Conservation (phyloP, 2,888 invertebrate genomes). For the Latheticus oryzae region DNA sequence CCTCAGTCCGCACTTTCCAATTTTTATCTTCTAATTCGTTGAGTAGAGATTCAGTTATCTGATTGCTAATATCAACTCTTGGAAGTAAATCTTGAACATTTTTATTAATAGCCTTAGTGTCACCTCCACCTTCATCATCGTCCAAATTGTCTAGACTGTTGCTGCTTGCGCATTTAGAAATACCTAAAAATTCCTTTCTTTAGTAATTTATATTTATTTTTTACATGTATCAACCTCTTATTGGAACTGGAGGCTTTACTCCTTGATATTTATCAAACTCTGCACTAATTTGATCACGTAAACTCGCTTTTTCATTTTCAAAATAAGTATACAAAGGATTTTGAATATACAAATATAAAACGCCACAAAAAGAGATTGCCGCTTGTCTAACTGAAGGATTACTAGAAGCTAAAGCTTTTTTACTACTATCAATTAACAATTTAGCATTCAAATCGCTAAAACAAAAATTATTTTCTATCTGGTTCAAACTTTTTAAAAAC, state of each 20-base stretch:
- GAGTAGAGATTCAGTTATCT: conserved; percentile 84
- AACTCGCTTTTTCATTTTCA: conserved; percentile 86
- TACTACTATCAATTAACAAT: conserved; percentile 79
- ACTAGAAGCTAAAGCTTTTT: conserved; percentile 85
- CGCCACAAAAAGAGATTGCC: conserved; percentile 79
- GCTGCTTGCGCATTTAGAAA: conserved; percentile 68
- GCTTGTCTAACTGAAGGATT: conserved; percentile 87
- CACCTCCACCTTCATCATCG: conserved; percentile 60
- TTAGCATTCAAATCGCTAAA: conserved; percentile 74
- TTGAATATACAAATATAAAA: conserved; percentile 86
- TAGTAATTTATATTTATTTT: no score
- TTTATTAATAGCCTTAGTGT: conserved; percentile 64
- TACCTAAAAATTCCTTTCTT: conserved; percentile 44
- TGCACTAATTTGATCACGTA: conserved; percentile 85
- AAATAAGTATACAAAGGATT: conserved; percentile 80
- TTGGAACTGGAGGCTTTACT: conserved; percentile 81
- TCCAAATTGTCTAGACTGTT: conserved; percentile 67
- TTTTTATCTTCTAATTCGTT: conserved; percentile 88
- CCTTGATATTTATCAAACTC: conserved; percentile 87
- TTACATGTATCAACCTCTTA: conserved; percentile 69
- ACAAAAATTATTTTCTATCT: conserved; percentile 11
- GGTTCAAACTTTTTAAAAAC: conserved; percentile 59
- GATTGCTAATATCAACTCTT: conserved; percentile 82
- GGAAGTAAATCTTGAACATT: conserved; percentile 79
- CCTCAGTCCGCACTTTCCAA: conserved; percentile 91